Conservation (phyloP, 2,113 vertebrate genomes). For the Eolophus roseicapilla region DNA sequence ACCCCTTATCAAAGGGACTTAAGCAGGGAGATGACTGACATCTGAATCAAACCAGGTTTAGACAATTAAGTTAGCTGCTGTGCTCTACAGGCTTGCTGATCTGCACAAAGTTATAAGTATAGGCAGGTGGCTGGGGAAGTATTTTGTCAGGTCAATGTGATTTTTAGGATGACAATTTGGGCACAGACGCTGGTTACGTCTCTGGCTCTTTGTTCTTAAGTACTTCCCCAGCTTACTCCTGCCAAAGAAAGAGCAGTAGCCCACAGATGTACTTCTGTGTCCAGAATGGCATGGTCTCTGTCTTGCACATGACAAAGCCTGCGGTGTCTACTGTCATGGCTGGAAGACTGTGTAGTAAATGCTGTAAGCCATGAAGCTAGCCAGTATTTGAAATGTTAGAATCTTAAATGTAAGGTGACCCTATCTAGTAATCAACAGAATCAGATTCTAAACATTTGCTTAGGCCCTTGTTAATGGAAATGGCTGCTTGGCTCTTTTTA, state of each 20-base stretch:
- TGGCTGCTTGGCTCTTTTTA: neutral
- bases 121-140: neutral
- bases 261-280: neutral
- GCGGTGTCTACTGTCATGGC: neutral
- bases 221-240: neutral
- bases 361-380: neutral
- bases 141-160: neutral
- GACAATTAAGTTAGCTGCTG: neutral
- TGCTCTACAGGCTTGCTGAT: neutral
- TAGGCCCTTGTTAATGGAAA: neutral
- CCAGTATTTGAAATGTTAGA: neutral
- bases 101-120: neutral
- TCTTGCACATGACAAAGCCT: neutral
- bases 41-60: neutral
- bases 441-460: neutral
- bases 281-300: neutral
- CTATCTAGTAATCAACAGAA: neutral
- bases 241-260: neutral
- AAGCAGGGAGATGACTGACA: neutral
- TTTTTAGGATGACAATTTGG: neutral
- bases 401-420: neutral
- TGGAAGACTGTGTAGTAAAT: neutral
- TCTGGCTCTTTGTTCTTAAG: neutral
- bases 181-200: neutral
- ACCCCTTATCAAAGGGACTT: neutral